These are phyloP conservation scores for Drosophila borborema DNA, from an alignment of 2,888 invertebrate species.

Conservation along the genomic window DNA sequence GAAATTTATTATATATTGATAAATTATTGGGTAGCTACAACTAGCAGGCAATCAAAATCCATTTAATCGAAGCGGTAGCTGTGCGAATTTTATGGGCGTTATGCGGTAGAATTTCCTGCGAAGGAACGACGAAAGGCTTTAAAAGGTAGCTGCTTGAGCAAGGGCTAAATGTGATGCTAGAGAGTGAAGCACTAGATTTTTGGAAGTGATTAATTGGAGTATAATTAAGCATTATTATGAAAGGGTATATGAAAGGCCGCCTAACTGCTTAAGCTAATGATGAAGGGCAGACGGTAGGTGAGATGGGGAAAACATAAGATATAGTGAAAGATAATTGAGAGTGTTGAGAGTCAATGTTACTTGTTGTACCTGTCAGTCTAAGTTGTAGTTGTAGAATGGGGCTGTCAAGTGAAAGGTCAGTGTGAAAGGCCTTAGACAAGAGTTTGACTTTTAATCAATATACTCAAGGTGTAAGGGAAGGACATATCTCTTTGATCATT, in stretches of 20 bases:
- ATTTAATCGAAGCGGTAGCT: conserved; percentile 46
- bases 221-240: background rate
- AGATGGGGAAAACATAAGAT: background rate
- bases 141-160: conserved; percentile 2
- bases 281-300: background rate
- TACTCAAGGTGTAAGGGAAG: conserved; percentile 94
- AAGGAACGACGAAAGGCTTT: background rate
- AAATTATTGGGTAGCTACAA: conserved; percentile 56
- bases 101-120: conserved; percentile 12
- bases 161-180: conserved; percentile 1
- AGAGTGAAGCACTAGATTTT: background rate
- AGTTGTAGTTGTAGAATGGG: no score
- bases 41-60: conserved; percentile 62
- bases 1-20: conserved; percentile 46
- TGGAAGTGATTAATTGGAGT: background rate
- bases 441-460: background rate
- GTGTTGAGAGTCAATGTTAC: background rate
- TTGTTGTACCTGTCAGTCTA: no score
- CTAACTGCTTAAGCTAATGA: background rate
- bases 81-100: conserved; percentile 11
- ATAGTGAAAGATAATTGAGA: background rate
- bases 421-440: background rate
- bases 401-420: background rate
- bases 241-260: background rate
- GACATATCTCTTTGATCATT: conserved; percentile 89